phyloP scores from a whole-genome alignment of 2,888 invertebrate species.

The Hypomecis punctinalis region DNA sequence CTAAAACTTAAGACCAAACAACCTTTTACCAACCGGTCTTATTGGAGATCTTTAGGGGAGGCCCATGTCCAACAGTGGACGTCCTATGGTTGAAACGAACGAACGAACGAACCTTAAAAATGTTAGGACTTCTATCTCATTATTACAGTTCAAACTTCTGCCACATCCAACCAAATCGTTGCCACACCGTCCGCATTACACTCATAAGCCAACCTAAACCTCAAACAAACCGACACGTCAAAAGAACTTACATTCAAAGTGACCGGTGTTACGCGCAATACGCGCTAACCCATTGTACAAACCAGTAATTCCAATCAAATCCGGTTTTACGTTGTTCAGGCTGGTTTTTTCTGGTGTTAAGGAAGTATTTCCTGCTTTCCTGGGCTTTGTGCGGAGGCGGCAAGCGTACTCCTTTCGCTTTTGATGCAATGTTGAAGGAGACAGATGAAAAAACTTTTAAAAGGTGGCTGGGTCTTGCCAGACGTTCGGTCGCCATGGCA shows the following conservation, averaged over 20 bases:
- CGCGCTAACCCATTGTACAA: slow-evolving; percentile 32
- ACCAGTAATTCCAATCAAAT: slow-evolving; percentile 45
- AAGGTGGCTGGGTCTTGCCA: slow-evolving; percentile 2
- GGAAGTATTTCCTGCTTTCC: slow-evolving; percentile 34
- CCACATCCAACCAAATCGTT: background rate
- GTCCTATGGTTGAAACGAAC: too few species aligned
- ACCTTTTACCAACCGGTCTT: too few species aligned
- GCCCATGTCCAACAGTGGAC: too few species aligned
- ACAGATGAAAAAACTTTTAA: slow-evolving; percentile 3
- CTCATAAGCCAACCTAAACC: too few species aligned
- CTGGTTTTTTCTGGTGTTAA: slow-evolving; percentile 17
- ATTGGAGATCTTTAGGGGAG: too few species aligned
- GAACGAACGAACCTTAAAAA: too few species aligned
- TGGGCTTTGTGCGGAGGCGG: slow-evolving; percentile 29
- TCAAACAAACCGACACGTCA: slow-evolving; percentile 1
- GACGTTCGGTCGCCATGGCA: slow-evolving; percentile 11
- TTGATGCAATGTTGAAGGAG: slow-evolving; percentile 28
- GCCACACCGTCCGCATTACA: background rate
- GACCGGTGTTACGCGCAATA: slow-evolving; percentile 26
- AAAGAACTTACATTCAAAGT: slow-evolving; percentile 20
- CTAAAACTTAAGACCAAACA: too few species aligned
- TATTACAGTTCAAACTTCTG: background rate
- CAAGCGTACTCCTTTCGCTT: slow-evolving; percentile 19
- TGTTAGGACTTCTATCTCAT: too few species aligned
- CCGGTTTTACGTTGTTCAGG: slow-evolving; percentile 49